These are phyloP conservation scores for Chionomys nivalis DNA, from an alignment of 2,113 vertebrate species.

Conservation along the genomic window DNA sequence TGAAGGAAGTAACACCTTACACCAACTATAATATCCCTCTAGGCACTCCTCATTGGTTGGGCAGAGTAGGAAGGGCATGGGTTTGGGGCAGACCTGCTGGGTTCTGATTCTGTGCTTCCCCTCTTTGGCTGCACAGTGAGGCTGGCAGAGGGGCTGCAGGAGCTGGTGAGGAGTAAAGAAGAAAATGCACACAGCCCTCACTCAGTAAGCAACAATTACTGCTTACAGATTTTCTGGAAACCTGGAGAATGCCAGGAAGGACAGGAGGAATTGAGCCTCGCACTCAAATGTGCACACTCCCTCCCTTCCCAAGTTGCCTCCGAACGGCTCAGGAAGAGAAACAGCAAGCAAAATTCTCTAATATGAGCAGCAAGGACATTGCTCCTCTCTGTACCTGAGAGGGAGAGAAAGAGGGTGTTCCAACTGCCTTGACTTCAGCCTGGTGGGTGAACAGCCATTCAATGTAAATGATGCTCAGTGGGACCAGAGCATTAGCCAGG, in stretches of 20 bases:
- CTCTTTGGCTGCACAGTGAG: not conserved
- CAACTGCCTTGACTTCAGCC: not conserved
- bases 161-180: not conserved
- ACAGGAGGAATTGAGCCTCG: no score
- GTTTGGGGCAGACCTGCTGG: no score
- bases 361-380: not conserved
- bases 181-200: no score
- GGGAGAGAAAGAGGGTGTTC: not conserved
- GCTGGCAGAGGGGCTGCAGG: not conserved
- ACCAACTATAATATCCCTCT: not conserved
- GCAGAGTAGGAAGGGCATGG: rapidly evolving
- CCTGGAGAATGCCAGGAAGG: not conserved
- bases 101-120: not conserved
- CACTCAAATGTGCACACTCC: not conserved
- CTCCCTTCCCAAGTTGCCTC: not conserved
- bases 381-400: not conserved
- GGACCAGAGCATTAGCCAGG: not conserved
- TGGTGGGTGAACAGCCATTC: not conserved
- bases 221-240: not conserved
- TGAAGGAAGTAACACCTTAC: not conserved
- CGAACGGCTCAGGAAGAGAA: not conserved
- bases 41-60: not conserved
- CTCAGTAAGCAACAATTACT: not conserved
- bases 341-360: not conserved
- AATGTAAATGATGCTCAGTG: not conserved